A percentile compares a stretch with the other conserved stretches of the same genome.
phyloP scores from a whole-genome alignment of 2,888 invertebrate genomes.

The Nycteola revayana region DNA sequence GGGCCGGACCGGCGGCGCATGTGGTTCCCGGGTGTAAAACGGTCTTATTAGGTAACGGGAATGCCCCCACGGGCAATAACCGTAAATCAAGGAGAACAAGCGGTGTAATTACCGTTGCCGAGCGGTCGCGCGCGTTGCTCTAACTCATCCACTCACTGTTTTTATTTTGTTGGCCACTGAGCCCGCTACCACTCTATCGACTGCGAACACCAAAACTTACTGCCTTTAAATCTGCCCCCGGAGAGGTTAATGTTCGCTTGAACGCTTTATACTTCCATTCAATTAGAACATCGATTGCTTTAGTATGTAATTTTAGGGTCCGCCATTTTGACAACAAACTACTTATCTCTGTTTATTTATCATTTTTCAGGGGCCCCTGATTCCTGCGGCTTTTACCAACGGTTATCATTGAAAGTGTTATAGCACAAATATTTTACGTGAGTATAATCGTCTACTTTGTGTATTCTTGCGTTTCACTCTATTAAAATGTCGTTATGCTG shows the following conservation, averaged over 20 bases:
- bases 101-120: constrained; percentile 81
- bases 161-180: constrained; percentile 77
- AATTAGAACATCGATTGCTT: constrained; percentile 56
- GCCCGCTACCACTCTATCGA: constrained; percentile 75
- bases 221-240: constrained; percentile 76
- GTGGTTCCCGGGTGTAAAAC: constrained; percentile 78
- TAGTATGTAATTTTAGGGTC: constrained; percentile 39
- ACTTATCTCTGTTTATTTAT: constrained; percentile 31
- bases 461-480: constrained; percentile 49
- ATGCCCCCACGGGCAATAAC: constrained; percentile 82
- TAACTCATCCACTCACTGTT: constrained; percentile 79
- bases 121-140: constrained; percentile 76
- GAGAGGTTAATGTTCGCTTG: constrained; percentile 70
- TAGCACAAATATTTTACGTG: constrained; percentile 80
- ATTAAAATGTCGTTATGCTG: constrained; percentile 65
- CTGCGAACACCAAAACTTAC: constrained; percentile 70
- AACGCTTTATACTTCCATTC: constrained; percentile 68
- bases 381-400: constrained; percentile 99
- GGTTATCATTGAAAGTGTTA: constrained; percentile 95
- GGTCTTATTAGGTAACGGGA: constrained; percentile 81
- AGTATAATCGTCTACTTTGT: constrained; percentile 62
- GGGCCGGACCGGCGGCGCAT: constrained; percentile 61
- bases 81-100: constrained; percentile 83
- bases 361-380: constrained; percentile 94
- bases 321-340: constrained; percentile 21